These are phyloP conservation scores for Nothoprocta pentlandii DNA, from an alignment of 2,113 vertebrate genomes.

Conservation along the genomic window DNA sequence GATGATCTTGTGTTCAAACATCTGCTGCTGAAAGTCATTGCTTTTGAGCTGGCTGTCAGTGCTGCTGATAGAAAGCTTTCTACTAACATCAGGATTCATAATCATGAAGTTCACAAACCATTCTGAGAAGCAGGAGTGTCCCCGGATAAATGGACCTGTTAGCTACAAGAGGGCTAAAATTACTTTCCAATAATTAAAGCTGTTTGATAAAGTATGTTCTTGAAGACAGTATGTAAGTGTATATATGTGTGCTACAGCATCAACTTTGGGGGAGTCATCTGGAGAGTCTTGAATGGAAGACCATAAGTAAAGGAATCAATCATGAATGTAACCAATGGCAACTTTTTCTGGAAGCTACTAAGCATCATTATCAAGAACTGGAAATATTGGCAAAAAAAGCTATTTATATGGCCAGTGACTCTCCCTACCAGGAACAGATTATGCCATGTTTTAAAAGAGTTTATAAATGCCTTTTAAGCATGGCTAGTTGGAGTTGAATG, in stretches of 20 bases:
- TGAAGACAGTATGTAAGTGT: background rate
- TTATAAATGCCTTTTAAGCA: slow-evolving; percentile 42
- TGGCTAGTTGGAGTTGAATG: slow-evolving; percentile 47
- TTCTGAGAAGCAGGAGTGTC: background rate
- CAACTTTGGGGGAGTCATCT: background rate
- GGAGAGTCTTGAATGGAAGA: background rate
- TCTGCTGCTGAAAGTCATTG: background rate
- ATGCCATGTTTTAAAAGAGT: slow-evolving; percentile 42
- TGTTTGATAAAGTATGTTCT: background rate
- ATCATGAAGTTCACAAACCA: background rate
- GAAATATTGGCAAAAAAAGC: background rate
- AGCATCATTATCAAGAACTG: background rate
- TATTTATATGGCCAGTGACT: background rate
- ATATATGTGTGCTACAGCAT: background rate
- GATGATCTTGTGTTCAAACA: background rate
- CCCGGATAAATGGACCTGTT: background rate
- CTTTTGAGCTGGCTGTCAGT: background rate
- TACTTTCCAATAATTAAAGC: background rate
- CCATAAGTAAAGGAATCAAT: background rate
- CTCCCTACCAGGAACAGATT: background rate
- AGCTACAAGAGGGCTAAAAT: background rate
- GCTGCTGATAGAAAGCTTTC: background rate
- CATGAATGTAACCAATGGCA: background rate
- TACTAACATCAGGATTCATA: background rate
- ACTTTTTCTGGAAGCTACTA: background rate